Evolutionary conservation across 2,888 invertebrate species (phyloP).

Genomic region (Chymomyza caudatula): DNA sequence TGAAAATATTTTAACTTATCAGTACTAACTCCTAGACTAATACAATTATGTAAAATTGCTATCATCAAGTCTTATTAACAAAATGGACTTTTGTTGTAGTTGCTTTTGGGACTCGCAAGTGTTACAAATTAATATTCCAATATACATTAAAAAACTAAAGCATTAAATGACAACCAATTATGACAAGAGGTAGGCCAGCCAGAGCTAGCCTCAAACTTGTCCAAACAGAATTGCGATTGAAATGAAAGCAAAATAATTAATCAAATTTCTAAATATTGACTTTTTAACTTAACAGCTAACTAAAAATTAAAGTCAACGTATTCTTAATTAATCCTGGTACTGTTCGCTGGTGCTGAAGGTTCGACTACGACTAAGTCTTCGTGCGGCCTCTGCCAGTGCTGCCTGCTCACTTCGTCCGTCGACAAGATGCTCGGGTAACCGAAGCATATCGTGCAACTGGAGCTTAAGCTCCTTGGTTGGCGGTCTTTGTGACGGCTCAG

Average conservation of each 20-base stretch:
- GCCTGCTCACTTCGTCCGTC: constrained; percentile 54
- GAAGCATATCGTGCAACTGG: constrained; percentile 64
- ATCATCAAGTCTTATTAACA: constrained; percentile 30
- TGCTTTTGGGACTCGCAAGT: constrained; percentile 25
- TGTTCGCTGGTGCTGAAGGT: constrained; percentile 67
- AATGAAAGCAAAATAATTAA: background rate
- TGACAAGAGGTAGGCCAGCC: background rate
- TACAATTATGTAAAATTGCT: constrained; percentile 10
- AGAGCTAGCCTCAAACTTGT: background rate
- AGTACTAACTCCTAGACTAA: background rate
- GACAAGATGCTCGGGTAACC: constrained; percentile 56
- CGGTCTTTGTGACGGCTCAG: constrained; percentile 85
- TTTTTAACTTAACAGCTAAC: constrained; percentile 14
- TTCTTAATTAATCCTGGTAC: constrained; percentile 33
- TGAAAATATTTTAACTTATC: background rate
- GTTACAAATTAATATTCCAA: constrained; percentile 8
- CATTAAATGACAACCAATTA: constrained; percentile 6
- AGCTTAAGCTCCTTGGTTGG: constrained; percentile 84
- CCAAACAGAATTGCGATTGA: background rate
- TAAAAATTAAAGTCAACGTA: constrained; percentile 3
- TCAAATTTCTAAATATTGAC: constrained; percentile 18
- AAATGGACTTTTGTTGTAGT: constrained; percentile 25
- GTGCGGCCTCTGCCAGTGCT: constrained; percentile 56
- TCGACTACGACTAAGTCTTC: constrained; percentile 64
- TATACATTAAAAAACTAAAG: background rate